Base-by-base conservation (phyloP, 2,797 vertebrate genomes). In the Hoplostethus atlanticus region DNA sequence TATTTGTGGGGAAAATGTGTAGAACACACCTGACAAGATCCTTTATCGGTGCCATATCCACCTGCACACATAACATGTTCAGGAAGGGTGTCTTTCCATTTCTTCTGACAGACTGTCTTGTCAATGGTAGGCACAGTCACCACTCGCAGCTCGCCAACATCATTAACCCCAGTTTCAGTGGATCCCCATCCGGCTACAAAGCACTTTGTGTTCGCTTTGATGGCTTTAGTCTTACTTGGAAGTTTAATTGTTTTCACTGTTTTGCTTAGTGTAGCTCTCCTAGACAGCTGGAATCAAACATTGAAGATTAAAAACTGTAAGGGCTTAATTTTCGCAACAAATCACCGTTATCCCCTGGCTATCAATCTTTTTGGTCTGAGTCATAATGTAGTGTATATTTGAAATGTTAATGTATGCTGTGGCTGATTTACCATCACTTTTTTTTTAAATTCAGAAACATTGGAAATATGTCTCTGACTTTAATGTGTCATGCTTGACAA, bases 11-110 rank as follows among this genome's bases (percentile, higher is more conserved):
- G 12, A 61, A 17, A 17, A 53, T 16, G 25, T 17, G 16, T 34
- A 31, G 17, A 57, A 72, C 77, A 3, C 15, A 86, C 89, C 85
- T 79, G 60, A 68, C 87, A 92, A 68, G 84, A 81, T 47, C 91
- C 92, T 9, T 74, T 87, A 0, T 38, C 0, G 11, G 68, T 77
- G 0, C 0, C 0, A 9, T 59, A 71, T 66, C 90, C 90, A 10
- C 92, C 91, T 2, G 91, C 90, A 76, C 92, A 93, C 68, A 84
- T 82, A 3, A 90, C 50, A 6, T 63, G 80, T 3, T 1, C 1
- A 13, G 89, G 87, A 31, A 91, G 77, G 0, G 1, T 48, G 28
- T 0, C 0, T 0, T 0, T 0, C 87, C 89, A 92, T 17, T 5
- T 0, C 1, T 2, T 2, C 46, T 59, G 2, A 42, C 92, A 93